Percentiles rank a stretch among this genome's conserved stretches.
Conservation (phyloP, 2,797 vertebrate species). For the Cryptoprocta ferox region DNA sequence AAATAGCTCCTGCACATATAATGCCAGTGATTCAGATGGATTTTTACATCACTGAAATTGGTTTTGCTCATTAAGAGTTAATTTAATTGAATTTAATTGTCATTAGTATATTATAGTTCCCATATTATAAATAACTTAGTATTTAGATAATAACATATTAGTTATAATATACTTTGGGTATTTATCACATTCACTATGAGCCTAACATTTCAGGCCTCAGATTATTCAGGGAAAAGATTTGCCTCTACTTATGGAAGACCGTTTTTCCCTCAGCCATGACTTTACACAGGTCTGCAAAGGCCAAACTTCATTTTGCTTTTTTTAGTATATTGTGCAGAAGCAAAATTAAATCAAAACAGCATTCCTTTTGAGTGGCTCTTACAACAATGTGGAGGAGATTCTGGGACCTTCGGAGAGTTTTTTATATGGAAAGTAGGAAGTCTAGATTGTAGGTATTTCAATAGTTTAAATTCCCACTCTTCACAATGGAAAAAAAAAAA, state of each 20-base stretch:
- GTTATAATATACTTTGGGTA: conserved; percentile 35
- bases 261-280: not conserved
- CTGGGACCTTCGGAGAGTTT: not conserved
- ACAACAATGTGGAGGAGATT: not conserved
- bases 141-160: conserved; percentile 12
- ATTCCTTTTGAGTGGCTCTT: not conserved
- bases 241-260: not conserved
- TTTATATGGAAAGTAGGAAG: not conserved
- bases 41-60: conserved; percentile 34
- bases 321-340: not conserved
- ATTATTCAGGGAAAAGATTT: not conserved
- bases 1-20: not conserved
- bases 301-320: not conserved
- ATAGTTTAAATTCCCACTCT: not conserved
- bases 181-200: not conserved
- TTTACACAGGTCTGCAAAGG: not conserved
- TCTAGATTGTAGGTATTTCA: not conserved
- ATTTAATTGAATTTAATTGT: conserved; percentile 61
- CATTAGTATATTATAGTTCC: conserved; percentile 67
- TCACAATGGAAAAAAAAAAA: not conserved
- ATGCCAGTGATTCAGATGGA: not conserved
- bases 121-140: conserved; percentile 44
- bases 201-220: not conserved
- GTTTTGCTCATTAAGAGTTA: conserved; percentile 47
- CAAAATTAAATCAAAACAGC: not conserved